phyloP scores from a whole-genome alignment of 92 coral and sea anemone species.

The Umimayanthus kanabou region DNA sequence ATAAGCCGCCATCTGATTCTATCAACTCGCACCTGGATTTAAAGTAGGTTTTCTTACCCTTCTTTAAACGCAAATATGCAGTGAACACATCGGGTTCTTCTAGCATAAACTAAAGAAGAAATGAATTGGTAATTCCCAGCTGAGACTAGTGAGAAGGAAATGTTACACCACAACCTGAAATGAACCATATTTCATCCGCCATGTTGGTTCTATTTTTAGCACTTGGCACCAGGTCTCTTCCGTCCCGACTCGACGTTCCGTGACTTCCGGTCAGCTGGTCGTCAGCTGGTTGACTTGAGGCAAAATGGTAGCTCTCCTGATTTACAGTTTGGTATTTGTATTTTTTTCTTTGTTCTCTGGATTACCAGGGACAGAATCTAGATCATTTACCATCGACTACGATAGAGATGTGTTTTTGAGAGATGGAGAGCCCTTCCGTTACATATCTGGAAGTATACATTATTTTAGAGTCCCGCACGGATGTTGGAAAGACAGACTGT shows the following conservation, averaged over 20 bases:
- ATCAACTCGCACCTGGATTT: too few relatives aligned
- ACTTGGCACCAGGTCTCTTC: constrained; percentile 14
- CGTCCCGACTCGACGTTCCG: background rate
- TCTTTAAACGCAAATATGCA: too few relatives aligned
- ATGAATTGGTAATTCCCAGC: too few relatives aligned
- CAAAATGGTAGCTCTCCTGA: background rate
- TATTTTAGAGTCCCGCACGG: constrained; percentile 76
- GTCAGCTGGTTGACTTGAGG: background rate
- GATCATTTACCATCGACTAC: constrained; percentile 85
- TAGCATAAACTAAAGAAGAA: background rate
- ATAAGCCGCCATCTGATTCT: background rate
- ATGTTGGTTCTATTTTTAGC: constrained; percentile 24
- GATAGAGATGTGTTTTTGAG: constrained; percentile 73
- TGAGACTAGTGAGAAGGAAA: background rate
- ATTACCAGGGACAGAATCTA: constrained; percentile 36
- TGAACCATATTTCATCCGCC: constrained; percentile 10
- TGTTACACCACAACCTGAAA: constrained; percentile 18
- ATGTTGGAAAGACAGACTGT: constrained; percentile 80
- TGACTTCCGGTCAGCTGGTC: constrained; percentile 24
- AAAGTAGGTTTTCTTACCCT: background rate
- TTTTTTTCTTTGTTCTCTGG: constrained; percentile 25
- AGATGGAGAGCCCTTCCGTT: constrained; percentile 92
- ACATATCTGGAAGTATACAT: constrained; percentile 83
- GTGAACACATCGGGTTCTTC: background rate
- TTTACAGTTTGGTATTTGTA: background rate